Conservation (phyloP, 2,113 vertebrate species). For the Microcebus griseorufus region DNA sequence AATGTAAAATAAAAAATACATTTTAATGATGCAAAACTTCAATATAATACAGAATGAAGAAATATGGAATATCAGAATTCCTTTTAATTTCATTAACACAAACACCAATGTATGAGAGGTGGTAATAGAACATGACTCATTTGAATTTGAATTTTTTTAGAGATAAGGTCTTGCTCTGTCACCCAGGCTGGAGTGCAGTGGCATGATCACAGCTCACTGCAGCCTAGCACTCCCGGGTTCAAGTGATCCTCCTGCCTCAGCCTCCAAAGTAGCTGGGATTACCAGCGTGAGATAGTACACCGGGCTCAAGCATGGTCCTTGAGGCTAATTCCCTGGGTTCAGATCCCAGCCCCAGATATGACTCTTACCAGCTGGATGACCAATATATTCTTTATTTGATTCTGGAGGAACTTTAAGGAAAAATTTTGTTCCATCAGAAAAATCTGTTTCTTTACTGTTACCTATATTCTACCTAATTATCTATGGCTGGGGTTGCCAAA, state of each 20-base stretch:
- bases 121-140: neutral
- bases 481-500: neutral
- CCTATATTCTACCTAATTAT: neutral
- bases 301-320: neutral
- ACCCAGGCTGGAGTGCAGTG: no score
- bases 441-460: neutral
- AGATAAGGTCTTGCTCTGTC: no score
- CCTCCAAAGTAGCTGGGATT: no score
- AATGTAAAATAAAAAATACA: constrained; percentile 29
- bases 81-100: constrained; percentile 1
- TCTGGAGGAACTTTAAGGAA: constrained; percentile 12
- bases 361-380: neutral
- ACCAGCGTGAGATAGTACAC: no score
- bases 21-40: neutral
- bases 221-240: no score
- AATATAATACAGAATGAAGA: neutral
- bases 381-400: neutral
- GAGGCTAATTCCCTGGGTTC: neutral
- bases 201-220: no score
- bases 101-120: neutral
- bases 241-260: no score
- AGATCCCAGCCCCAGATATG: neutral
- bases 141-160: no score
- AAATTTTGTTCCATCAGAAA: constrained; percentile 35
- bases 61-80: neutral